phyloP scores from a whole-genome alignment of 2,113 vertebrate genomes.

The Leiothrix lutea region DNA sequence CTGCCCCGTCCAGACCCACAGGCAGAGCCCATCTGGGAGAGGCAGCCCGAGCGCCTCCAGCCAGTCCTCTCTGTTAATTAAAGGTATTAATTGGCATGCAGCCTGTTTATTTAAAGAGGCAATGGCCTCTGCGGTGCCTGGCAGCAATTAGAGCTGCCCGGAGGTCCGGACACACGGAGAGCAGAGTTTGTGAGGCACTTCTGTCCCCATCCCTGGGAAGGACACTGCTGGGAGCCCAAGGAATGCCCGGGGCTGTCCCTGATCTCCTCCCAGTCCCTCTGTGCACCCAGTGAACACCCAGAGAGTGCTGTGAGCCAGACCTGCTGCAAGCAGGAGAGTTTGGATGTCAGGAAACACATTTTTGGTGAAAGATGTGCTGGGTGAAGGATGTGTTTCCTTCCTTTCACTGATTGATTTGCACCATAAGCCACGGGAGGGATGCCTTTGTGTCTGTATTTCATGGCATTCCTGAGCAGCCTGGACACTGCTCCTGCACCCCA shows the following conservation, averaged over 20 bases:
- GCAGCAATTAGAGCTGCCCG: background rate
- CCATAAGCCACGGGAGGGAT: rapidly evolving
- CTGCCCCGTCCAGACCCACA: rapidly evolving
- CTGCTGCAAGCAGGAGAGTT: background rate
- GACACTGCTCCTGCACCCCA: background rate
- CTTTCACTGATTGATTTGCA: rapidly evolving
- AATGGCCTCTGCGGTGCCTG: background rate
- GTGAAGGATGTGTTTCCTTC: background rate
- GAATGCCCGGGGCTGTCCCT: rapidly evolving
- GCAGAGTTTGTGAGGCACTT: background rate
- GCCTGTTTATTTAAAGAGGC: background rate
- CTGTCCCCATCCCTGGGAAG: rapidly evolving
- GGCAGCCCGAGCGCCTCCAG: background rate
- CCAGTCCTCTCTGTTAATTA: conserved; percentile 19
- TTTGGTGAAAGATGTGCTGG: background rate
- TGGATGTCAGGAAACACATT: rapidly evolving
- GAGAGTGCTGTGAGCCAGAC: rapidly evolving
- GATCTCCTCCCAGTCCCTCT: background rate
- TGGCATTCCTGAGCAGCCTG: background rate
- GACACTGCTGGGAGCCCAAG: rapidly evolving
- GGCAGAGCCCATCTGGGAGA: conserved; percentile 29
- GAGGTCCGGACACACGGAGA: background rate
- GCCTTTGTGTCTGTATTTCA: rapidly evolving
- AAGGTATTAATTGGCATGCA: conserved; percentile 37
- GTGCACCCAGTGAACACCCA: rapidly evolving